Base-by-base conservation (phyloP, 92 coral and sea anemone genomes). In the Galaxea fascicularis region DNA sequence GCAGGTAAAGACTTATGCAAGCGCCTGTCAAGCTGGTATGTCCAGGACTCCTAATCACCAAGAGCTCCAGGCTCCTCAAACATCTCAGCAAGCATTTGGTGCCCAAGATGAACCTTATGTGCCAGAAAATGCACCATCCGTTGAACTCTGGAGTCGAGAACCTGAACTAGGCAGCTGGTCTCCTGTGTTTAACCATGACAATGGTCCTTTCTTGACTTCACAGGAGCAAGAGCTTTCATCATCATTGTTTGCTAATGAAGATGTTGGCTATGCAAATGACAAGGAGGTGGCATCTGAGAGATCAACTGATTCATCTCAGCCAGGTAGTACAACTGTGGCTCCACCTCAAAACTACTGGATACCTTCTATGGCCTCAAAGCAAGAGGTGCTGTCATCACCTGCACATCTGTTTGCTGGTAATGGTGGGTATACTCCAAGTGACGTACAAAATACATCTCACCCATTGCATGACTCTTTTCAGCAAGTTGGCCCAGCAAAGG, bases 171-270 rank as follows among this genome's bases (percentile, higher is more conserved):
- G 56, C 58, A 77, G 28, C 57, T 77, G 82, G 71, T 56, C 52
- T 54, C 66, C 79, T 75, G 79, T 75, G 25, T 76, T 76, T 60
- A 76, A 76, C 39, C 81, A 57, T 15, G 69, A 58, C 16, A 68
- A 39, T 31, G 60, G 15, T 47, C 17, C 54, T 49, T 49, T 49
- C 54, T 49, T 49, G 54, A 1, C 54, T 49, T 49, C 15, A 1
- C 54, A 49, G 11, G 7, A 15, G 54, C 7, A 49, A 49, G 54
- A 14, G 54, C 11, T 3, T 10, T 49, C 54, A 49, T 49, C 54
- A 1, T 49, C 17, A 49, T 49, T 9, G 6, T 35, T 35, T 35
- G 41, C 41, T 14, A 15, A 0, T 49, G 54, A 9, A 3, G 11
- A 9, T 49, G 17, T 15, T 49, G 54, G 54, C 10, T 49, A 49